Evolutionary conservation across 92 coral and sea anemone species (phyloP).

Genomic region (Umimayanthus kanabou): DNA sequence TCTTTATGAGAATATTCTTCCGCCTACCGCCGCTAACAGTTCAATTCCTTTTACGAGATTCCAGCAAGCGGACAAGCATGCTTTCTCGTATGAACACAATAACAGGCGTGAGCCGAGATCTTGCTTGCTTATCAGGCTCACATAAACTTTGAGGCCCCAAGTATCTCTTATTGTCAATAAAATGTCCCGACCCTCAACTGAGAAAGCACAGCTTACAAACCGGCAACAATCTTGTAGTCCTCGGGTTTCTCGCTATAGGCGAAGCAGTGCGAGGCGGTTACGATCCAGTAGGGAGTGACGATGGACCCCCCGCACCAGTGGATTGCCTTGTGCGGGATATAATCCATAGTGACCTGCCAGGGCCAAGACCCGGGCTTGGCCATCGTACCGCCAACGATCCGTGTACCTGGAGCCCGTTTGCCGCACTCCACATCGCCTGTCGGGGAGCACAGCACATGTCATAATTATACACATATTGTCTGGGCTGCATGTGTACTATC

Average conservation of each 20-base stretch:
- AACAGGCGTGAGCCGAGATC: no score
- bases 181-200: no score
- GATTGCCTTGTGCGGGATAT: constrained; percentile 50
- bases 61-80: no score
- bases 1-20: no score
- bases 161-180: no score
- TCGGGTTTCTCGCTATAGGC: constrained; percentile 54
- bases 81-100: no score
- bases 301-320: constrained; percentile 96
- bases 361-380: constrained; percentile 91
- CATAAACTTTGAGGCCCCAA: no score
- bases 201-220: constrained; percentile 42
- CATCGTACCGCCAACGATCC: constrained; percentile 90
- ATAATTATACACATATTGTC: neutral
- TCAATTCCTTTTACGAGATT: no score
- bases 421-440: constrained; percentile 75
- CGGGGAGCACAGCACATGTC: neutral
- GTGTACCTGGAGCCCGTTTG: constrained; percentile 57
- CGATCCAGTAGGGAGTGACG: constrained; percentile 76
- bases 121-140: no score
- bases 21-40: no score
- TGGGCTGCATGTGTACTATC: neutral
- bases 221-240: constrained; percentile 73
- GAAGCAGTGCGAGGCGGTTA: constrained; percentile 96
- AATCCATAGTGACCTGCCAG: constrained; percentile 91